Evolutionary conservation across 2,113 vertebrate species (phyloP).

Genomic region (Scolopax mira): DNA sequence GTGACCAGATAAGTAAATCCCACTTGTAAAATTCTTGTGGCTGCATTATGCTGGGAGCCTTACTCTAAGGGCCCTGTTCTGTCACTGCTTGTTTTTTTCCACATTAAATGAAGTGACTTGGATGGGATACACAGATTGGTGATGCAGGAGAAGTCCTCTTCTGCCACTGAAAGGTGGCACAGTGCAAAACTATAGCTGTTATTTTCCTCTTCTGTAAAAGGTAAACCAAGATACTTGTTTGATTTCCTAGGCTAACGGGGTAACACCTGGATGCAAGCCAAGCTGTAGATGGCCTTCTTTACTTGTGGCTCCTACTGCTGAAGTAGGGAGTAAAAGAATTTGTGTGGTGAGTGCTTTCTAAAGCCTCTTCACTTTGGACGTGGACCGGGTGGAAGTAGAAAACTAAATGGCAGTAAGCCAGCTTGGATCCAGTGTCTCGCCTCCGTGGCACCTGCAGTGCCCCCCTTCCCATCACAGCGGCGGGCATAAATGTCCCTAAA

Average conservation of each 20-base stretch:
- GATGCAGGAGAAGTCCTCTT: slow-evolving; percentile 7
- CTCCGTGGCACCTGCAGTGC: not conserved
- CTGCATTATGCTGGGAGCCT: slow-evolving; percentile 48
- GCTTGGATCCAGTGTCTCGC: not conserved
- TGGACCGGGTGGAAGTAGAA: not conserved
- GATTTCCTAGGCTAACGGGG: not conserved
- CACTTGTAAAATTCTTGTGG: slow-evolving; percentile 53
- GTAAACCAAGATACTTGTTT: not conserved
- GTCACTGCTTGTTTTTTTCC: slow-evolving; percentile 38
- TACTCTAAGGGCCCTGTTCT: slow-evolving; percentile 39
- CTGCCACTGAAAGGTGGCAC: slow-evolving; percentile 5
- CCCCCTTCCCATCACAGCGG: not conserved
- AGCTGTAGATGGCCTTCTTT: not conserved
- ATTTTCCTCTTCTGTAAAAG: not conserved
- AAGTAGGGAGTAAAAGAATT: not conserved
- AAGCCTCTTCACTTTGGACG: not conserved
- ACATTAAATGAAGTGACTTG: slow-evolving; percentile 18
- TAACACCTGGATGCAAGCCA: not conserved
- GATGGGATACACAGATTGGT: slow-evolving; percentile 14
- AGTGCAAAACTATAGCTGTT: not conserved
- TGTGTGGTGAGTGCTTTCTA: not conserved
- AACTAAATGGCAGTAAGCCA: not conserved
- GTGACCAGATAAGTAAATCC: slow-evolving; percentile 47
- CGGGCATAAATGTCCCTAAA: not conserved
- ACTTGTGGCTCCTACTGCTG: not conserved